Conservation (phyloP, 1,140 invertebrate genomes). For the Bombus superbus region DNA sequence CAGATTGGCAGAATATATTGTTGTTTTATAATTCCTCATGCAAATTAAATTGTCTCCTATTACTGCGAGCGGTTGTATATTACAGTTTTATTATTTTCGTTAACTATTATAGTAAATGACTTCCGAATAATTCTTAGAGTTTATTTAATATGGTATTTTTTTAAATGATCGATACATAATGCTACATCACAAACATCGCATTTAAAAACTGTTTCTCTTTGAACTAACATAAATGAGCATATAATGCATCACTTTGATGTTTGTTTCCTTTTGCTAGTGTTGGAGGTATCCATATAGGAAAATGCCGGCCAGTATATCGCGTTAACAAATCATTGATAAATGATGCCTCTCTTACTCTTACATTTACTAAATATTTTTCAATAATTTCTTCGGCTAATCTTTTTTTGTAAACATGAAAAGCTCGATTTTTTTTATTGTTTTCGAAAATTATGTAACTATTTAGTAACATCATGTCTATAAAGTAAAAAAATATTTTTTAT, state of each 20-base stretch:
- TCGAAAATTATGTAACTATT: not conserved
- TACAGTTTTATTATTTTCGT: too few species aligned
- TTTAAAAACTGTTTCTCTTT: slow-evolving; percentile 4
- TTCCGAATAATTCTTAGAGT: not conserved
- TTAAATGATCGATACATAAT: too few species aligned
- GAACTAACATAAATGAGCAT: slow-evolving; percentile 10
- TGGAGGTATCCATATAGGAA: not conserved
- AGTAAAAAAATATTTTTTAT: not conserved
- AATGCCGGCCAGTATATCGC: not conserved
- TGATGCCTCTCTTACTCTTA: not conserved
- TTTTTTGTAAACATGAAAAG: not conserved
- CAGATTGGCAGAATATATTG: not conserved
- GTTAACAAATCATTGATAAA: not conserved
- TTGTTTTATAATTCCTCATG: not conserved
- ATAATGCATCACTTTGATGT: slow-evolving; percentile 17
- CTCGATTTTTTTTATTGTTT: not conserved
- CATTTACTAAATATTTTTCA: not conserved
- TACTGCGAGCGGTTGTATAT: too few species aligned
- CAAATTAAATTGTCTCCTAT: not conserved
- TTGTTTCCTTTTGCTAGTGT: not conserved
- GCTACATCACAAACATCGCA: not conserved
- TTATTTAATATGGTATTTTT: too few species aligned
- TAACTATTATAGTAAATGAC: too few species aligned
- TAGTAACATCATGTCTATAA: not conserved
- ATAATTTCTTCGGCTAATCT: not conserved